Evolutionary conservation across 2,888 invertebrate genomes (phyloP), one percentile per base, ranked within the genome.

Genomic region (Chirona hameri): DNA sequence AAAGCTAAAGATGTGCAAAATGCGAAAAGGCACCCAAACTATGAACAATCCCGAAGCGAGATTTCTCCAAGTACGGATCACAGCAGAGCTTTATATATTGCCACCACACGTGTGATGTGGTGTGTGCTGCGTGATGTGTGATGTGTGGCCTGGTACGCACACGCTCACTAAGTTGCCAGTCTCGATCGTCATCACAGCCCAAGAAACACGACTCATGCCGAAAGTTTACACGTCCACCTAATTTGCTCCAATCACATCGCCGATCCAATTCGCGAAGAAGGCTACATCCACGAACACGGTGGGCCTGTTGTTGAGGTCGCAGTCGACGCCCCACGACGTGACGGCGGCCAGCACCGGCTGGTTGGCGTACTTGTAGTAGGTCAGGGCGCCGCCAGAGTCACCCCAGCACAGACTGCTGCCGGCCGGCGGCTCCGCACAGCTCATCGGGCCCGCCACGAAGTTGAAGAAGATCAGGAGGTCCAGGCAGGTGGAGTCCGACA

Each of bases 351-450:
- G 76, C 76, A 76, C 39, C 24, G 76, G 76, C 27, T 1, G 12
- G 76, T 24, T 3, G 24, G 24, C 21, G 24, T 2, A 76, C 46
- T 24, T 24, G 76, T 76, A 76, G 76, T 46, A 46, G 24, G 24
- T 24, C 21, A 76, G 76, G 0, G 46, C 76, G 39, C 76, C 76
- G 76, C 76, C 76, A 39, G 76, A 76, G 76, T 76, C 76, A 46
- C 76, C 76, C 76, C 76, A 76, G 46, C 76, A 76, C 24, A 76
- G 76, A 10, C 76, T 76, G 76, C 39, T 46, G 76, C 76, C 76
- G 21, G 21, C 10, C 1, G 76, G 39, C 76, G 76, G 76, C 21
- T 0, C 9, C 9, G 76, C 76, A 46, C 76, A 76, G 24, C 24
- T 46, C 76, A 76, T 76, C 39, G 76, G 39, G 39, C 24, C 24